Conservation (phyloP, 2,888 invertebrate species). For the Leucoptera coffeella region DNA sequence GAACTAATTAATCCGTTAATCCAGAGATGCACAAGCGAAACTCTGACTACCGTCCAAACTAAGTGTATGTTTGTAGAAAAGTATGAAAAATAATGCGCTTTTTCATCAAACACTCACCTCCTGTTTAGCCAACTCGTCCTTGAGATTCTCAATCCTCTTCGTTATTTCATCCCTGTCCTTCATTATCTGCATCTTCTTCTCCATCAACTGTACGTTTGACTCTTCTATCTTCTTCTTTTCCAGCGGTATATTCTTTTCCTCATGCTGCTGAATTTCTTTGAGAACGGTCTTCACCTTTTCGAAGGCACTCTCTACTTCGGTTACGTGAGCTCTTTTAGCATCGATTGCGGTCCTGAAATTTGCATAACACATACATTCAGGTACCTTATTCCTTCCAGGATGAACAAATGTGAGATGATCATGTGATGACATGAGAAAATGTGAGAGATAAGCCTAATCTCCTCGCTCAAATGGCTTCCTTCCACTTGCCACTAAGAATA, state of each 20-base stretch:
- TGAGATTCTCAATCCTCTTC: slow-evolving; percentile 47
- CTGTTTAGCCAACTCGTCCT: slow-evolving; percentile 54
- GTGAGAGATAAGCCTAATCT: too few relatives aligned
- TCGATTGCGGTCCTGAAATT: slow-evolving; percentile 27
- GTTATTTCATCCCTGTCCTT: slow-evolving; percentile 32
- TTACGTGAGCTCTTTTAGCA: slow-evolving; percentile 28
- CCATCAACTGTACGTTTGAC: slow-evolving; percentile 36
- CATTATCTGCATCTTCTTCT: slow-evolving; percentile 38
- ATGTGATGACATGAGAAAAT: too few relatives aligned
- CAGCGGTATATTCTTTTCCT: slow-evolving; percentile 43
- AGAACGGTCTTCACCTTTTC: slow-evolving; percentile 50
- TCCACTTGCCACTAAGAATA: too few relatives aligned
- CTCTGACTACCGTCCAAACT: too few relatives aligned
- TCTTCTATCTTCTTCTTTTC: slow-evolving; percentile 47
- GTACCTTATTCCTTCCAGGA: too few relatives aligned
- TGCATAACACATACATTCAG: not conserved
- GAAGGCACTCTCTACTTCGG: slow-evolving; percentile 25
- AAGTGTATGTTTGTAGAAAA: too few relatives aligned
- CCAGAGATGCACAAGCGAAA: too few relatives aligned
- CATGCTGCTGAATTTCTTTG: slow-evolving; percentile 50
- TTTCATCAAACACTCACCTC: slow-evolving; percentile 28
- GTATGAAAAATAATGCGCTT: too few relatives aligned
- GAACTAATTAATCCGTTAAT: too few relatives aligned
- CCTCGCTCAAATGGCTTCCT: too few relatives aligned
- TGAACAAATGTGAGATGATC: too few relatives aligned